These are phyloP conservation scores for Ethmia dodecea DNA, from an alignment of 2,888 invertebrate species.

Conservation along the genomic window DNA sequence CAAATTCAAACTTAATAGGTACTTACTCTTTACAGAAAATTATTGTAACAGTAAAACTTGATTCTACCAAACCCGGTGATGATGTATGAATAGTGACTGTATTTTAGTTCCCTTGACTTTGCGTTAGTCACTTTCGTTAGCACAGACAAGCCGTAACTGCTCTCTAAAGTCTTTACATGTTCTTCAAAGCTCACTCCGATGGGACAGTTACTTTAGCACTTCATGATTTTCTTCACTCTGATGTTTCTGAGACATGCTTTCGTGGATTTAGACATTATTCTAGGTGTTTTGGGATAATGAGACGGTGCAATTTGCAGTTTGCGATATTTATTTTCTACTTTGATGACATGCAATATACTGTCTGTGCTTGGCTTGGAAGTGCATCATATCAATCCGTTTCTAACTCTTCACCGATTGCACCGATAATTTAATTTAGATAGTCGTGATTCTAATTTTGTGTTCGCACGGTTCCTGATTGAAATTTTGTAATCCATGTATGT, in stretches of 20 bases:
- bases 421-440: conserved; percentile 21
- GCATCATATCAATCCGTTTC: conserved; percentile 67
- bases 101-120: conserved; percentile 44
- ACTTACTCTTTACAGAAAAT: background rate
- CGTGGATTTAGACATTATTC: conserved; percentile 57
- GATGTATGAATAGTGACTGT: conserved; percentile 55
- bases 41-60: conserved; percentile 37
- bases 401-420: conserved; percentile 35
- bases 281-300: conserved; percentile 65
- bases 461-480: conserved; percentile 25
- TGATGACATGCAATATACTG: conserved; percentile 65
- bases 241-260: conserved; percentile 76
- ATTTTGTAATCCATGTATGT: conserved; percentile 23
- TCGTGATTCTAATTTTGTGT: conserved; percentile 3
- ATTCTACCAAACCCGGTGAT: conserved; percentile 53
- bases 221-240: conserved; percentile 50
- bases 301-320: conserved; percentile 66
- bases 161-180: conserved; percentile 60
- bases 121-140: conserved; percentile 68
- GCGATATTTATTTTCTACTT: conserved; percentile 65
- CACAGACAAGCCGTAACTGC: conserved; percentile 70
- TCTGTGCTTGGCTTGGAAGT: conserved; percentile 67
- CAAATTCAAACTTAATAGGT: conserved; percentile 32
- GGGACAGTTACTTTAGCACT: conserved; percentile 48
- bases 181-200: conserved; percentile 61